These are phyloP conservation scores for Chrysogorgia sp. DNA, from an alignment of 92 coral and sea anemone genomes.

Conservation along the genomic window DNA sequence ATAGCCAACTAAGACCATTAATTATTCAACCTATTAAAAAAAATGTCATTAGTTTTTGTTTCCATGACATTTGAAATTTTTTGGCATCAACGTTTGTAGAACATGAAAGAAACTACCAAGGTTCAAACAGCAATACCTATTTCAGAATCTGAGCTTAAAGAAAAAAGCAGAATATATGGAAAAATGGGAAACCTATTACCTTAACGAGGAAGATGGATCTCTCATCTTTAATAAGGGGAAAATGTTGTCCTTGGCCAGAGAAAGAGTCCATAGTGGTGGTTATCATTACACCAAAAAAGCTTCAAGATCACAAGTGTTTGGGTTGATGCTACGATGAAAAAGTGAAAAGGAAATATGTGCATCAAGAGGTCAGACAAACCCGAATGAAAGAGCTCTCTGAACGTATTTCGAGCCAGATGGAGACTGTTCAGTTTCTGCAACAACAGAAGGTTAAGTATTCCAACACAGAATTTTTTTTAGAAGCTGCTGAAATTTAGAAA, in stretches of 20 bases:
- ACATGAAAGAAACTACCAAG: too few species aligned
- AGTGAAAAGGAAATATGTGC: slow-evolving; percentile 43
- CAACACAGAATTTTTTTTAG: slow-evolving; percentile 50
- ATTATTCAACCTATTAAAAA: too few species aligned
- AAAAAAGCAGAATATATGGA: slow-evolving; percentile 20
- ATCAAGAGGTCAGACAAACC: slow-evolving; percentile 37
- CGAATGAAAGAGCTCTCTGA: slow-evolving; percentile 37
- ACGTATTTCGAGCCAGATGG: slow-evolving; percentile 40
- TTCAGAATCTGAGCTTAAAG: slow-evolving; percentile 22
- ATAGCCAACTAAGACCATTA: too few species aligned
- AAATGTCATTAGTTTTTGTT: too few species aligned
- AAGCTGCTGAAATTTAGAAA: slow-evolving; percentile 57
- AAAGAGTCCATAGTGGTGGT: slow-evolving; percentile 50
- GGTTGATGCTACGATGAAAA: slow-evolving; percentile 11
- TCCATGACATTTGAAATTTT: too few species aligned
- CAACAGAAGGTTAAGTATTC: slow-evolving; percentile 54
- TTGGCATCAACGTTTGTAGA: too few species aligned
- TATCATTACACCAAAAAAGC: slow-evolving; percentile 55
- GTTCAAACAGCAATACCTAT: background rate
- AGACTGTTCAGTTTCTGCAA: slow-evolving; percentile 48
- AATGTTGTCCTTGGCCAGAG: slow-evolving; percentile 42
- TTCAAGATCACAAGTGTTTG: slow-evolving; percentile 56
- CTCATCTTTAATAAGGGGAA: slow-evolving; percentile 50
- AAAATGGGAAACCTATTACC: slow-evolving; percentile 11
- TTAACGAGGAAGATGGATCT: slow-evolving; percentile 30